These are phyloP conservation scores for Tolmerus cingulatus DNA, from an alignment of 2,888 invertebrate genomes.

Conservation along the genomic window DNA sequence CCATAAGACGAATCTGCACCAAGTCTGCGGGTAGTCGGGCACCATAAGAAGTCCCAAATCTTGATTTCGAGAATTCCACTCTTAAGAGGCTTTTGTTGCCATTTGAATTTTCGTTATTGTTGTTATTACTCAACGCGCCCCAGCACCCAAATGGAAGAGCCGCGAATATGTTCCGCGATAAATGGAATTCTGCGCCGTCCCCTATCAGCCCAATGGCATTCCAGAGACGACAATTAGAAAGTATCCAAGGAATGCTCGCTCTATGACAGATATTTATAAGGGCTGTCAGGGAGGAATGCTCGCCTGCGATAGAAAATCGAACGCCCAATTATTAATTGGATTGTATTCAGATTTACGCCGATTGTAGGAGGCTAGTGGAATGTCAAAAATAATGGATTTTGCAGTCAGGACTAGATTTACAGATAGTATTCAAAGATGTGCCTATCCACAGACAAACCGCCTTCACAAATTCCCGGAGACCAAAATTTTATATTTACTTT, in stretches of 20 bases:
- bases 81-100: constrained; percentile 31
- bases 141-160: neutral
- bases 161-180: neutral
- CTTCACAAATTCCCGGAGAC: too few species aligned
- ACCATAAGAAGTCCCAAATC: constrained; percentile 39
- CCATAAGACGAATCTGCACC: neutral
- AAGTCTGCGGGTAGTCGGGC: constrained; percentile 42
- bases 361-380: neutral
- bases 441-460: too few species aligned
- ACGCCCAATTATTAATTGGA: neutral
- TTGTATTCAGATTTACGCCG: neutral
- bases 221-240: neutral
- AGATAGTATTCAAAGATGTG: too few species aligned
- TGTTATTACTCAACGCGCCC: constrained; percentile 26
- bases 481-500: too few species aligned
- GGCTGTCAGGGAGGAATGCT: neutral
- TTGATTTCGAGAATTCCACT: constrained; percentile 33
- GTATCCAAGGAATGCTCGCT: constrained; percentile 4
- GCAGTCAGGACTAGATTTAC: neutral
- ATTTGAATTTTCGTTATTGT: constrained; percentile 3
- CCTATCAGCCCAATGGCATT: constrained; percentile 10
- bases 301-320: neutral
- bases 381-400: neutral
- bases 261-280: constrained; percentile 11
- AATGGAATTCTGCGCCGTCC: constrained; percentile 11